Conservation (phyloP, 2,113 vertebrate species). For the Rana temporaria region DNA sequence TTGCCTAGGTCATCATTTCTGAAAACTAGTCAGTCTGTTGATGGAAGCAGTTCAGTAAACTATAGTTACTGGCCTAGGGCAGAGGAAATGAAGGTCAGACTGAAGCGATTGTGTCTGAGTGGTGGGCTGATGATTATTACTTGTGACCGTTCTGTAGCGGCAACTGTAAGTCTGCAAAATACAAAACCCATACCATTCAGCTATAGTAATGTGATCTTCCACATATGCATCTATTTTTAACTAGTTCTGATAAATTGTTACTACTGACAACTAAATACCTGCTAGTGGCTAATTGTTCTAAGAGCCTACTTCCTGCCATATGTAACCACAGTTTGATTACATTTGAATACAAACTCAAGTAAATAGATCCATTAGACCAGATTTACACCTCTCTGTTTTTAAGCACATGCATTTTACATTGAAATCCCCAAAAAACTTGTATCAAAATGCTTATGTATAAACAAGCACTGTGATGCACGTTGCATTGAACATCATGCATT, state of each 20-base stretch:
- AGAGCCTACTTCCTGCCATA: too few relatives aligned
- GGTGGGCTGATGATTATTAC: slow-evolving; percentile 33
- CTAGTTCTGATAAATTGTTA: slow-evolving; percentile 7
- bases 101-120: slow-evolving; percentile 30
- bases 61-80: slow-evolving; percentile 34
- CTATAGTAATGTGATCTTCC: slow-evolving; percentile 2
- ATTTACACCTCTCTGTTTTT: too few relatives aligned
- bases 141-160: slow-evolving; percentile 20
- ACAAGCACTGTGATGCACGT: too few relatives aligned
- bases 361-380: too few relatives aligned
- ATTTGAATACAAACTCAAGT: too few relatives aligned
- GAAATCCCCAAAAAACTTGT: too few relatives aligned
- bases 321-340: too few relatives aligned
- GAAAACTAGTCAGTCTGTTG: slow-evolving; percentile 3
- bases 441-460: too few relatives aligned
- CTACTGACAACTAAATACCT: neutral
- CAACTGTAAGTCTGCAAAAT: neutral
- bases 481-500: too few relatives aligned
- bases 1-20: slow-evolving; percentile 25
- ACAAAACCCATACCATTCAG: slow-evolving; percentile 11
- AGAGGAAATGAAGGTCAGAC: slow-evolving; percentile 48
- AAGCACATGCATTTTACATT: too few relatives aligned
- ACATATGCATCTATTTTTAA: neutral
- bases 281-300: neutral
- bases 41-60: slow-evolving; percentile 41